These are phyloP conservation scores for Brachylomia viminalis DNA, from an alignment of 2,888 invertebrate genomes.

Conservation along the genomic window DNA sequence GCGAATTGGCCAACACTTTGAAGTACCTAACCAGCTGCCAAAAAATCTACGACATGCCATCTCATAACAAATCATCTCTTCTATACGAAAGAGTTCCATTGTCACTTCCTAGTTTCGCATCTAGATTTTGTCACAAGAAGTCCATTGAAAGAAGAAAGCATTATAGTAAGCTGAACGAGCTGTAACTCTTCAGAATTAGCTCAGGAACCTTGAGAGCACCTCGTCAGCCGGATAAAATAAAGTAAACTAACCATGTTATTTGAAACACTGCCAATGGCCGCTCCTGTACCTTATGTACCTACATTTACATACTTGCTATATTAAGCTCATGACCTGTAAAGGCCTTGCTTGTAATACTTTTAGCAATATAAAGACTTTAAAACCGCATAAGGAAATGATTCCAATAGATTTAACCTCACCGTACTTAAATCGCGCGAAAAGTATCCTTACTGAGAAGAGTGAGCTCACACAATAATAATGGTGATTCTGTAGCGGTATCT, in stretches of 20 bases:
- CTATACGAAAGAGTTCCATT: background rate
- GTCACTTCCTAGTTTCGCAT: background rate
- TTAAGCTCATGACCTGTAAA: too few relatives aligned
- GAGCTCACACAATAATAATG: too few relatives aligned
- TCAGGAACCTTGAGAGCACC: slow-evolving; percentile 31
- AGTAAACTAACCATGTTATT: slow-evolving; percentile 45
- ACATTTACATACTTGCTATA: background rate
- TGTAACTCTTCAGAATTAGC: slow-evolving; percentile 30
- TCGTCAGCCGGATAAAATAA: slow-evolving; percentile 39
- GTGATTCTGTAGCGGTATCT: too few relatives aligned
- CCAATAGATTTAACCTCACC: too few relatives aligned
- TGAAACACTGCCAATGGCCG: slow-evolving; percentile 42
- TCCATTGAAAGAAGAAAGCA: background rate
- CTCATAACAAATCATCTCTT: background rate
- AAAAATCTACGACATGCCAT: background rate
- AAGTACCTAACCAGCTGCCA: background rate
- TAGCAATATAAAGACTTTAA: background rate
- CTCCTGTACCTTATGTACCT: background rate
- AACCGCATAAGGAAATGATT: too few relatives aligned
- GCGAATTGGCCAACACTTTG: background rate
- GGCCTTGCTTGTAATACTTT: background rate
- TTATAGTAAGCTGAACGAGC: background rate
- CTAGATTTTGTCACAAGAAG: background rate
- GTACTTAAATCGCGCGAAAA: too few relatives aligned
- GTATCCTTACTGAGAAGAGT: too few relatives aligned